Conservation (phyloP, 2,797 vertebrate genomes). For the Tragelaphus oryx region DNA sequence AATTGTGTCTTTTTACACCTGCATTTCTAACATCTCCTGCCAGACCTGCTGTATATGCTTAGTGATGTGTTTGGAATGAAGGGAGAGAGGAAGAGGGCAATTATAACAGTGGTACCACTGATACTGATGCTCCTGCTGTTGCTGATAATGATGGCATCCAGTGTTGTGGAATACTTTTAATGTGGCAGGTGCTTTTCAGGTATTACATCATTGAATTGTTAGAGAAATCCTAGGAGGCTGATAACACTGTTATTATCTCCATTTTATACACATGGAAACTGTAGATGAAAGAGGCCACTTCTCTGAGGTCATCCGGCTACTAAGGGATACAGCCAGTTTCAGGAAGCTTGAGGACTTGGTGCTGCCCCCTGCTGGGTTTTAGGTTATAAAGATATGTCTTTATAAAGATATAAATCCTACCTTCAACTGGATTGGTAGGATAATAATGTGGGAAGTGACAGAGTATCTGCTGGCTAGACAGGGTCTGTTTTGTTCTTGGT, state of each 20-base stretch:
- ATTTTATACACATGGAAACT: neutral
- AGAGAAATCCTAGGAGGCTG: neutral
- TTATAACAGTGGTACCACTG: rapidly evolving
- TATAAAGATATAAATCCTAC: neutral
- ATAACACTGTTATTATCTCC: neutral
- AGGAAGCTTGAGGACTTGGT: neutral
- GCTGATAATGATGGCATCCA: neutral
- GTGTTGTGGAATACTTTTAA: neutral
- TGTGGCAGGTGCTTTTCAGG: neutral
- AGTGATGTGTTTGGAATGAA: neutral
- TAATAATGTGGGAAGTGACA: neutral
- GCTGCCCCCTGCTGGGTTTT: neutral
- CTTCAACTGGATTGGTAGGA: neutral
- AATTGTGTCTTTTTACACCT: neutral
- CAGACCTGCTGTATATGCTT: neutral
- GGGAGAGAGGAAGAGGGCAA: neutral
- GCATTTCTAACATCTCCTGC: neutral
- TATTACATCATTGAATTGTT: neutral
- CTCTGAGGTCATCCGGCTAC: neutral
- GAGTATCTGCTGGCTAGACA: neutral
- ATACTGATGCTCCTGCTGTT: neutral
- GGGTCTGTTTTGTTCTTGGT: neutral
- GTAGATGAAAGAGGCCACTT: neutral
- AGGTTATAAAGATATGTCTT: neutral
- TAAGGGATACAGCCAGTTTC: neutral